These are phyloP conservation scores for Pristionchus exspectatus DNA, from an alignment of 2,888 invertebrate species.

Conservation along the genomic window DNA sequence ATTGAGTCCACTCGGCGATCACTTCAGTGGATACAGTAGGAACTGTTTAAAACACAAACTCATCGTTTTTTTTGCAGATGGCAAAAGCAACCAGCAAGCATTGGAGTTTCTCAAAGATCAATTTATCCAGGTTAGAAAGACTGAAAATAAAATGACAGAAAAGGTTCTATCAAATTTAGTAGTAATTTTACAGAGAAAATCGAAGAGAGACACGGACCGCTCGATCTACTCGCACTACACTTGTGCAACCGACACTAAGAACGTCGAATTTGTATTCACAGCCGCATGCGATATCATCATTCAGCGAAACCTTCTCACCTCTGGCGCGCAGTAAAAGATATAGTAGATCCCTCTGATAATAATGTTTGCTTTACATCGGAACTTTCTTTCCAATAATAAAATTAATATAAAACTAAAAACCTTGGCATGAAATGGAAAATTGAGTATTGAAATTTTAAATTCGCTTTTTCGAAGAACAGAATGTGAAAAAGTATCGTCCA, in stretches of 20 bases:
- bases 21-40: background rate
- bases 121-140: background rate
- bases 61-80: background rate
- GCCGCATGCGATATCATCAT: slow-evolving; percentile 61
- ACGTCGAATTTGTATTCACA: slow-evolving; percentile 59
- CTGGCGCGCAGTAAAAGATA: background rate
- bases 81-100: background rate
- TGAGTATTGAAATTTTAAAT: no score
- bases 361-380: no score
- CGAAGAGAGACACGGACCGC: background rate
- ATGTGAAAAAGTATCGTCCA: no score
- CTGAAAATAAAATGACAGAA: no score
- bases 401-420: no score
- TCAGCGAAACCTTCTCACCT: slow-evolving; percentile 48
- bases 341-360: no score
- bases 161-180: no score
- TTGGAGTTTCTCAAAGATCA: background rate
- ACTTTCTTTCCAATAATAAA: no score
- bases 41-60: background rate
- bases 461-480: no score
- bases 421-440: no score
- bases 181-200: background rate
- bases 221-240: slow-evolving; percentile 58
- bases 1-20: slow-evolving; percentile 50
- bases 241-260: slow-evolving; percentile 57